These are phyloP conservation scores for Sebastes nivosus DNA, from an alignment of 2,797 vertebrate genomes.

Conservation along the genomic window DNA sequence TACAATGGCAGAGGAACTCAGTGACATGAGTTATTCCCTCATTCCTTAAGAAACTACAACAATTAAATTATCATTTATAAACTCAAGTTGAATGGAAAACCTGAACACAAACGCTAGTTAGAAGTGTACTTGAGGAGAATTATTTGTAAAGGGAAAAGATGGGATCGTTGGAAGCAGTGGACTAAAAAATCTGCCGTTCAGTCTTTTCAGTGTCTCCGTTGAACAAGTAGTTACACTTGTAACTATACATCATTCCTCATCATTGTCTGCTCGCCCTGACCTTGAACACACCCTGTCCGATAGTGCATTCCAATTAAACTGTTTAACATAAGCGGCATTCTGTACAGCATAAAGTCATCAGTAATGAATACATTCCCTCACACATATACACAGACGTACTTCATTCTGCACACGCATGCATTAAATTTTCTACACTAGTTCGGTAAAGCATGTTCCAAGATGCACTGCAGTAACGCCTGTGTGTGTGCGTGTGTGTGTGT, in stretches of 20 bases:
- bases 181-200: neutral
- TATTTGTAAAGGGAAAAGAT: neutral
- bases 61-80: neutral
- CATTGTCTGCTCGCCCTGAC: constrained; percentile 28
- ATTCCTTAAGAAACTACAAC: neutral
- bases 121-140: neutral
- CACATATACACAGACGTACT: neutral
- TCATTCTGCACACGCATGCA: constrained; percentile 31
- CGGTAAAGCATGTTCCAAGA: constrained; percentile 23
- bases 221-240: constrained; percentile 18
- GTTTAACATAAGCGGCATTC: constrained; percentile 17
- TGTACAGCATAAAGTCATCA: constrained; percentile 17
- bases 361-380: neutral
- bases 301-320: constrained; percentile 23
- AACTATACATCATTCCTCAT: constrained; percentile 6
- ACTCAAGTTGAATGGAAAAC: neutral
- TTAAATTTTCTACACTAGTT: constrained; percentile 27
- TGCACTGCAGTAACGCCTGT: constrained; percentile 32
- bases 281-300: constrained; percentile 24
- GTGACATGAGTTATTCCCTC: neutral
- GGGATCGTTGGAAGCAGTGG: neutral
- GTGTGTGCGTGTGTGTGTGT: constrained; percentile 9
- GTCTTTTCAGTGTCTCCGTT: neutral
- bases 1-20: neutral
- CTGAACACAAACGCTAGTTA: neutral